phyloP scores from a whole-genome alignment of 2,797 vertebrate species.

The Nasua narica region DNA sequence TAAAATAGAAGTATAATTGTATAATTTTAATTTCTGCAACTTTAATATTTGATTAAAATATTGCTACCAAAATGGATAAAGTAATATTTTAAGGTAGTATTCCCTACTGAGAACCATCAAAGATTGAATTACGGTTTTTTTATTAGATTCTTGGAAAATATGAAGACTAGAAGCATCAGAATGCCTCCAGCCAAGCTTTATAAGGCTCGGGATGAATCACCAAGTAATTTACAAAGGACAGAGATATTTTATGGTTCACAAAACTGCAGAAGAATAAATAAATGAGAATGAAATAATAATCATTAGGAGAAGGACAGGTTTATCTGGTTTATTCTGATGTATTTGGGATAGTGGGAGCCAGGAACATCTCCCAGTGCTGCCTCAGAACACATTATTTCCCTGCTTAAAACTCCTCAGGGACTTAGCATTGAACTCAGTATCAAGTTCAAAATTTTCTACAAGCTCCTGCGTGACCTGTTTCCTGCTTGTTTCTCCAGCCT shows the following conservation, averaged over 20 bases:
- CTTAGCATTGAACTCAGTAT: neutral
- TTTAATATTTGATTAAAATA: conserved; percentile 62
- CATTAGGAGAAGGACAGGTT: conserved; percentile 46
- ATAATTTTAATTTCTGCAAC: conserved; percentile 15
- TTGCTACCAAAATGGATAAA: conserved; percentile 20
- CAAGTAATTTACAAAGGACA: conserved; percentile 30
- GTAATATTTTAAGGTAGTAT: conserved; percentile 40
- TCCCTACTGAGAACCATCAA: conserved; percentile 56
- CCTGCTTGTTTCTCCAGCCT: neutral
- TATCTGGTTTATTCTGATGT: conserved; percentile 39
- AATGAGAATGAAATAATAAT: conserved; percentile 51
- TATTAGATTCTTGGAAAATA: conserved; percentile 52
- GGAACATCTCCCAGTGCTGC: neutral
- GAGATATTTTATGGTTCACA: neutral
- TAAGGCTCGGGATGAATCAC: conserved; percentile 5
- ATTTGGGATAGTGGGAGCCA: conserved; percentile 48
- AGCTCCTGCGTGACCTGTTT: neutral
- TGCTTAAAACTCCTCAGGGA: conserved; percentile 14
- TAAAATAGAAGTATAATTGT: neutral
- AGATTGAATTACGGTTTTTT: conserved; percentile 38
- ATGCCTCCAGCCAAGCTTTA: neutral
- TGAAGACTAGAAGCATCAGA: conserved; percentile 42
- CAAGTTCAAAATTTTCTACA: neutral
- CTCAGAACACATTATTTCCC: conserved; percentile 14
- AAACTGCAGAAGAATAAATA: conserved; percentile 22